Evolutionary conservation across 2,888 invertebrate genomes (phyloP).

Genomic region (Scaptomyza polygonia): DNA sequence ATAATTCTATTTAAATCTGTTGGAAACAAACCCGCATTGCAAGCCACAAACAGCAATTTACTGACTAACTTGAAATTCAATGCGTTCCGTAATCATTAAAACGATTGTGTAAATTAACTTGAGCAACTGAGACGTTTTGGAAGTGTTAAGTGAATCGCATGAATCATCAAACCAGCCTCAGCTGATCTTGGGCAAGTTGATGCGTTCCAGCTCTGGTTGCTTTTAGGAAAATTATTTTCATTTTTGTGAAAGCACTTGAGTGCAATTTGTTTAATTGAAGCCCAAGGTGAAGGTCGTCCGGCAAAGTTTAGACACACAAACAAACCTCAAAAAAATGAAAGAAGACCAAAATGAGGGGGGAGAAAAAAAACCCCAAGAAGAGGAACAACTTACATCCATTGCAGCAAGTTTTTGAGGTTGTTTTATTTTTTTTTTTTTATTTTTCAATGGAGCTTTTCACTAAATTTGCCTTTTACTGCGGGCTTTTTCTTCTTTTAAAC

Average conservation of each 20-base stretch:
- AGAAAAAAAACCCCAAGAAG: neutral
- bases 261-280: slow-evolving; percentile 73
- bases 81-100: slow-evolving; percentile 35
- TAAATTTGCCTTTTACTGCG: slow-evolving; percentile 43
- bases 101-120: slow-evolving; percentile 27
- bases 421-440: neutral
- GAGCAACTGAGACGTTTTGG: neutral
- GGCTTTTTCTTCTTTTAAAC: slow-evolving; percentile 43
- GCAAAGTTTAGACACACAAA: slow-evolving; percentile 51
- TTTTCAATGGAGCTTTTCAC: slow-evolving; percentile 55
- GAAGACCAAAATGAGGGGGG: neutral
- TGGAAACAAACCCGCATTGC: slow-evolving; percentile 1
- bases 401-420: slow-evolving; percentile 25
- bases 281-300: slow-evolving; percentile 75
- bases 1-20: neutral
- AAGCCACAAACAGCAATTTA: slow-evolving; percentile 1
- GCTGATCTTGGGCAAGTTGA: slow-evolving; percentile 54
- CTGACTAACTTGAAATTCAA: slow-evolving; percentile 47
- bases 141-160: slow-evolving; percentile 12
- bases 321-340: slow-evolving; percentile 25
- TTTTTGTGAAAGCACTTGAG: slow-evolving; percentile 61
- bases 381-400: slow-evolving; percentile 65
- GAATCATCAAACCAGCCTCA: slow-evolving; percentile 50
- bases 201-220: slow-evolving; percentile 26
- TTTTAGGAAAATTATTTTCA: slow-evolving; percentile 61